A percentile compares a stretch with the other conserved stretches of the same genome.
phyloP scores from a whole-genome alignment of 2,888 invertebrate genomes.

The Rhorus exstirpatorius region DNA sequence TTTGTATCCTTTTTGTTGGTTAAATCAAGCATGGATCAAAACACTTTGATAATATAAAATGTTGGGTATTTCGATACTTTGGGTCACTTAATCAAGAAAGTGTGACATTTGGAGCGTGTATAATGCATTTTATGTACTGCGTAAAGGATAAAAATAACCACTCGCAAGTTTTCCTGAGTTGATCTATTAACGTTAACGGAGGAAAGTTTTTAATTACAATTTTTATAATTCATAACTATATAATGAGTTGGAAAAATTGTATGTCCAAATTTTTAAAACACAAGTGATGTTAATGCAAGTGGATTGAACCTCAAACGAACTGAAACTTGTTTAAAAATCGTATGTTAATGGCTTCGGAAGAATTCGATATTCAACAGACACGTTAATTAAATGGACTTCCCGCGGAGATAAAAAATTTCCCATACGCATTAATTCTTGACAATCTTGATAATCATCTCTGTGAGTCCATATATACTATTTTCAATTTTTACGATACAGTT shows the following conservation, averaged over 20 bases:
- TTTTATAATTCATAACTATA: not conserved
- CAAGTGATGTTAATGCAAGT: not conserved
- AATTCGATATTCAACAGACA: not conserved
- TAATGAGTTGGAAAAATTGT: not conserved
- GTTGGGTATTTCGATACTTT: not conserved
- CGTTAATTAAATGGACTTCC: not conserved
- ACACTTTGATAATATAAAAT: not conserved
- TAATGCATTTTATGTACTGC: too few species aligned
- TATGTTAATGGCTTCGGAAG: not conserved
- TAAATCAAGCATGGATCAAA: constrained; percentile 41
- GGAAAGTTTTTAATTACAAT: too few species aligned
- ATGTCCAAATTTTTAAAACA: not conserved
- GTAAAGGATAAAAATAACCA: too few species aligned
- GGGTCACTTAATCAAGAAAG: too few species aligned
- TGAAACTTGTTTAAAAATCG: not conserved
- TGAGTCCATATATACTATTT: not conserved
- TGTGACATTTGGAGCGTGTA: too few species aligned
- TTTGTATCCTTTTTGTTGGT: constrained; percentile 51
- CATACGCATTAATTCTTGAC: not conserved
- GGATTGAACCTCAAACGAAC: too few species aligned
- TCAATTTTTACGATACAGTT: not conserved
- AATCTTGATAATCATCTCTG: not conserved
- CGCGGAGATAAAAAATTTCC: not conserved
- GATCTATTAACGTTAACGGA: too few species aligned
- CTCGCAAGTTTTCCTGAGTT: too few species aligned